These are phyloP conservation scores for Malurus leucopterus DNA, from an alignment of 2,797 vertebrate genomes.

Conservation along the genomic window DNA sequence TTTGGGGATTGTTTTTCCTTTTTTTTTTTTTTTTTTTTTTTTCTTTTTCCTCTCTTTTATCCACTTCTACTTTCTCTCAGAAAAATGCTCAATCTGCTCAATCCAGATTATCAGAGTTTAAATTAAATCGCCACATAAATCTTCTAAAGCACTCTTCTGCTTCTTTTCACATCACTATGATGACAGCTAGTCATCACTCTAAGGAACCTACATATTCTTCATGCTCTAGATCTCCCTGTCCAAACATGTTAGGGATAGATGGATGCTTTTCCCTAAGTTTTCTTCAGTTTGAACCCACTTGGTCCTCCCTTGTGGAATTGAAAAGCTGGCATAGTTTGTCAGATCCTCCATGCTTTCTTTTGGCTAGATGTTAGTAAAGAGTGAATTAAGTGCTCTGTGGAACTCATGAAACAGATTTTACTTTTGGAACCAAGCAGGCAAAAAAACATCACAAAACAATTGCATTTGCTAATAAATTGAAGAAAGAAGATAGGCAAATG, in stretches of 20 bases:
- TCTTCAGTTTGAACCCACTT: background rate
- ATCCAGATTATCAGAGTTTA: background rate
- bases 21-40: background rate
- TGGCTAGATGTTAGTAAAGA: background rate
- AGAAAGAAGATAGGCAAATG: background rate
- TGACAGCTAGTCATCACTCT: background rate
- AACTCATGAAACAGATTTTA: background rate
- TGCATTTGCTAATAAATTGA: background rate
- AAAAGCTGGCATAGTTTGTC: background rate
- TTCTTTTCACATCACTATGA: background rate
- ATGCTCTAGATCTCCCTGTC: conserved; percentile 54
- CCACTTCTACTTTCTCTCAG: background rate
- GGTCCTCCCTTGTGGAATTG: background rate
- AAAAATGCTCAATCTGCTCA: background rate
- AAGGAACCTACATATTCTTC: conserved; percentile 28
- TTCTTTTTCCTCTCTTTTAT: background rate
- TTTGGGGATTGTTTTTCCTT: background rate
- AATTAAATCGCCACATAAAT: background rate
- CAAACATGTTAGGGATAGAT: conserved; percentile 38
- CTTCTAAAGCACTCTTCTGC: background rate
- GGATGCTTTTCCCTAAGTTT: conserved; percentile 16
- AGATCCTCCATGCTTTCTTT: background rate
- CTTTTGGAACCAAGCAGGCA: background rate
- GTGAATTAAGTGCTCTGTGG: background rate
- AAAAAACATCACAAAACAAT: background rate